phyloP scores from a whole-genome alignment of 2,888 invertebrate genomes.

The Rhabditoides inermis region DNA sequence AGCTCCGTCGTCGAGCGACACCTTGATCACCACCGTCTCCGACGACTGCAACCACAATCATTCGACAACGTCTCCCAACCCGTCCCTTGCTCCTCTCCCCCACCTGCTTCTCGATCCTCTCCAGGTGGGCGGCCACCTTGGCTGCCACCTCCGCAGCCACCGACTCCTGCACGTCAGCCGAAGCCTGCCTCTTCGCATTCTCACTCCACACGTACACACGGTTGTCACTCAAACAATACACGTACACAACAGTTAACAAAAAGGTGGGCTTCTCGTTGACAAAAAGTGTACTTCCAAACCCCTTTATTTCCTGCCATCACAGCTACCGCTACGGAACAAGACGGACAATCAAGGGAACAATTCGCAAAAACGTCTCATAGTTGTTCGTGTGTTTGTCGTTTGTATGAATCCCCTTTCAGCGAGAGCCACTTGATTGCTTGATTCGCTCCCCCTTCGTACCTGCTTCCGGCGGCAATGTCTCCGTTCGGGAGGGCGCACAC shows the following conservation, averaged over 20 bases:
- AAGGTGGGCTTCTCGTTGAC: no score
- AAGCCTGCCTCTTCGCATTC: slow-evolving; percentile 66
- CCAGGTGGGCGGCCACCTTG: slow-evolving; percentile 13
- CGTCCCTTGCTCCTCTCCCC: background rate
- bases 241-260: no score
- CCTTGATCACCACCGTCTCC: slow-evolving; percentile 37
- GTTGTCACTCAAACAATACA: slow-evolving; percentile 75
- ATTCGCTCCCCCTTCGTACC: background rate
- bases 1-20: slow-evolving; percentile 39
- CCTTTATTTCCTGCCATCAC: no score
- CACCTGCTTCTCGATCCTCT: slow-evolving; percentile 11
- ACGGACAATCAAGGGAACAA: no score
- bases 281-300: no score
- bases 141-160: slow-evolving; percentile 69
- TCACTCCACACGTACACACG: slow-evolving; percentile 75
- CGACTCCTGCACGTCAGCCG: slow-evolving; percentile 60
- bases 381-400: no score
- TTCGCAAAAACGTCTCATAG: no score
- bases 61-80: background rate
- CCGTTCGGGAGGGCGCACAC: slow-evolving; percentile 73
- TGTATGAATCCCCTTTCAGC: no score
- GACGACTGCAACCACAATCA: slow-evolving; percentile 8
- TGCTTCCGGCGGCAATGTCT: slow-evolving; percentile 65
- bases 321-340: no score
- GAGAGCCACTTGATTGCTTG: no score